A percentile compares a stretch with the other conserved stretches of the same genome.
These are phyloP conservation scores for Trachemys scripta DNA, from an alignment of 2,113 vertebrate species.

Conservation along the genomic window DNA sequence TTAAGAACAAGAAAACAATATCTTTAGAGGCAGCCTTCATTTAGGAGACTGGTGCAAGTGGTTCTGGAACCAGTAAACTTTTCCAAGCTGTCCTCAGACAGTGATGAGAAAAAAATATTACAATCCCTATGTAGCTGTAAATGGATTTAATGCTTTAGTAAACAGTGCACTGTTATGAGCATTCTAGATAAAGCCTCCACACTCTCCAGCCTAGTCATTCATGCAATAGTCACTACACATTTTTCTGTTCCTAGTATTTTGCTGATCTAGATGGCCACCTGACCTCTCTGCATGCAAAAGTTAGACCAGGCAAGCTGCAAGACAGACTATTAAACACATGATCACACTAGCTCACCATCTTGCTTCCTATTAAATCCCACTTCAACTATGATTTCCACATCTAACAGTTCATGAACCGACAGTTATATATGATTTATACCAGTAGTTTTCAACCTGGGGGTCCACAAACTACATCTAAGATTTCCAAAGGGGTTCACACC, in stretches of 20 bases:
- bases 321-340: fast-evolving
- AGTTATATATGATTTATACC: background rate
- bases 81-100: background rate
- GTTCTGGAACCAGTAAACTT: background rate
- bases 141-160: background rate
- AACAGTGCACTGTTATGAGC: background rate
- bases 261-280: background rate
- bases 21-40: background rate
- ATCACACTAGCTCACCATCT: background rate
- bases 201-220: background rate
- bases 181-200: fast-evolving
- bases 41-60: background rate
- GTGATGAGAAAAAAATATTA: background rate
- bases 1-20: background rate
- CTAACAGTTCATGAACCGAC: background rate
- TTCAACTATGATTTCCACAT: background rate
- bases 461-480: too few relatives aligned
- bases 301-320: background rate
- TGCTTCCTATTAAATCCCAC: background rate
- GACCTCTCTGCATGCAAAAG: background rate
- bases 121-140: background rate
- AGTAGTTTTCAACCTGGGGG: too few relatives aligned
- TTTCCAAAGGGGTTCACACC: too few relatives aligned
- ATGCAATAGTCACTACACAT: background rate
- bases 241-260: background rate